phyloP scores from a whole-genome alignment of 1,140 invertebrate species.

The Spodoptera litura region DNA sequence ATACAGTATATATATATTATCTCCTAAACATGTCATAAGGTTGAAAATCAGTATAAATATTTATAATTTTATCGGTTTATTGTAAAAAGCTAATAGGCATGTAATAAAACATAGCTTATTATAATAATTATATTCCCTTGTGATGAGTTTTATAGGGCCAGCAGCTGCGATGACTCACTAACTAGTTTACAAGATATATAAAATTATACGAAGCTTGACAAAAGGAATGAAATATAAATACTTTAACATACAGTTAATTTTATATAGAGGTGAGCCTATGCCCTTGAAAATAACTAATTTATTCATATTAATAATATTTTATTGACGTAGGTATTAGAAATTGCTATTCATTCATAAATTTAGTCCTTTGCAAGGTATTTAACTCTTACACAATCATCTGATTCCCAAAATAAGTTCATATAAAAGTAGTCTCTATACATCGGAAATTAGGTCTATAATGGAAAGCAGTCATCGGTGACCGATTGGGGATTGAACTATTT shows the following conservation, averaged over 20 bases:
- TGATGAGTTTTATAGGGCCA: background rate
- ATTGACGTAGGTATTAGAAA: too few species aligned
- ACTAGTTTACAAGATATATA: slow-evolving; percentile 15
- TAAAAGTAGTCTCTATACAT: too few species aligned
- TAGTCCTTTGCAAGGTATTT: too few species aligned
- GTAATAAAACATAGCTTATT: slow-evolving; percentile 11
- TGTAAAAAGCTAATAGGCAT: background rate
- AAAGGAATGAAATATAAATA: background rate
- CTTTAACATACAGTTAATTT: background rate
- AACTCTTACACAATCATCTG: too few species aligned
- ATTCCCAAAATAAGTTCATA: too few species aligned
- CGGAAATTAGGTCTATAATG: too few species aligned
- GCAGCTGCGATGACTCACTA: background rate
- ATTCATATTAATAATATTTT: too few species aligned
- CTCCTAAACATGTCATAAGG: background rate
- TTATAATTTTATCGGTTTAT: slow-evolving; percentile 23
- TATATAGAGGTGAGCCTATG: slow-evolving; percentile 1
- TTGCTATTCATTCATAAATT: too few species aligned
- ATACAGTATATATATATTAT: background rate
- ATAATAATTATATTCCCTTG: slow-evolving; percentile 13
- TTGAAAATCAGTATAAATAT: slow-evolving; percentile 10
- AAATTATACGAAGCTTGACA: slow-evolving; percentile 7
- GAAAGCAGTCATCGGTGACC: too few species aligned
- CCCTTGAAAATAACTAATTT: slow-evolving; percentile 6
- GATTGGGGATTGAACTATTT: too few species aligned